These are phyloP conservation scores for Ormyrus labotus DNA, from an alignment of 2,888 invertebrate genomes.

Conservation along the genomic window DNA sequence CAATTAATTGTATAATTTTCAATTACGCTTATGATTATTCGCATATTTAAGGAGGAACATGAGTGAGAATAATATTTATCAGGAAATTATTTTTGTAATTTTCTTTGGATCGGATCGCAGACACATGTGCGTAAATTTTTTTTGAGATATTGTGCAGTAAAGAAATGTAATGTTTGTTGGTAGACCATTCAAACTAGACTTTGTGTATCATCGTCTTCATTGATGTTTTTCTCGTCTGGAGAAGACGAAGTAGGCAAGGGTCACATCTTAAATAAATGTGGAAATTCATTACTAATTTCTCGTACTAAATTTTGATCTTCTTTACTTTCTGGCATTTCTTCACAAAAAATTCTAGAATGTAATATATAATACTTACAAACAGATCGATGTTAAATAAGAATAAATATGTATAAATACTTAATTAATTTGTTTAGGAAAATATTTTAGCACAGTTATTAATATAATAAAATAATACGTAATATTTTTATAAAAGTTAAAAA, in stretches of 20 bases:
- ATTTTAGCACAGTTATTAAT: not conserved
- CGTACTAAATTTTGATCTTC: constrained; percentile 87
- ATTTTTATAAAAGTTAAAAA: not conserved
- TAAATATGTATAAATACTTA: not conserved
- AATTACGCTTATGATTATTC: constrained; percentile 6
- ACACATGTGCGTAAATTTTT: constrained; percentile 55
- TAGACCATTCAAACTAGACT: constrained; percentile 15
- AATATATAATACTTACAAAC: no score
- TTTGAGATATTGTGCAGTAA: constrained; percentile 53
- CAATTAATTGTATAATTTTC: constrained; percentile 6
- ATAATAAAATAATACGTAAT: not conserved
- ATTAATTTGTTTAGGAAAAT: constrained; percentile 29
- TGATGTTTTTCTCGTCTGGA: constrained; percentile 57
- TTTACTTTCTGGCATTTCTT: constrained; percentile 85
- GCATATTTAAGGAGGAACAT: constrained; percentile 35
- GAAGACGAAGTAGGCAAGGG: constrained; percentile 65
- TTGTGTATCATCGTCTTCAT: constrained; percentile 64
- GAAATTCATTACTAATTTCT: constrained; percentile 90
- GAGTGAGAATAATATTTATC: constrained; percentile 37
- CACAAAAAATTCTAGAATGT: constrained; percentile 84
- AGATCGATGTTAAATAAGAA: no score
- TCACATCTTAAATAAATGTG: constrained; percentile 78
- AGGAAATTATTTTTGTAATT: constrained; percentile 38
- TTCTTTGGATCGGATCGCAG: constrained; percentile 50
- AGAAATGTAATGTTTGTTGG: constrained; percentile 52